Base-by-base conservation (phyloP, 2,888 invertebrate species). In the Drosophila peninsularis region DNA sequence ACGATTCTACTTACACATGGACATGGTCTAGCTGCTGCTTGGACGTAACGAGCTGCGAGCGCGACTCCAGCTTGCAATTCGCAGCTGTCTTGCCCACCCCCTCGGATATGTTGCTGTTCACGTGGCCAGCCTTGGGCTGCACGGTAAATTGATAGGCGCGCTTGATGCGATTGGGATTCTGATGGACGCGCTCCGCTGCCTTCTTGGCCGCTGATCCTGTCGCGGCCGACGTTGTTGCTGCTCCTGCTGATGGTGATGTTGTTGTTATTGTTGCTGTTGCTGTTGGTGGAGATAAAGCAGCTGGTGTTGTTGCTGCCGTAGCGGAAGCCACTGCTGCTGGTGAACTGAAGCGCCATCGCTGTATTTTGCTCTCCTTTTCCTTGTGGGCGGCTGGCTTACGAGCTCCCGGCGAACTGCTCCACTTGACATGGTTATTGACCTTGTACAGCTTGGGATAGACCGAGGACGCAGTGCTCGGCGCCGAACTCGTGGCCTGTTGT, bases 381-480 rank as follows among this genome's bases (percentile, higher is more conserved):
- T 62, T 69, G 64, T 21, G 45, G 4, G 11, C n/a, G n/a, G n/a
- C 14, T 4, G 39, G 3, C 24, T 61, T 71, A 37, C 41, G 56
- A 2, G 2, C 14, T 1, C 9, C 14, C 2, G 30, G 14, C 13
- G 30, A 17, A 1, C n/a, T 54, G 34, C 11, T 50, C 41, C 32
- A 64, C n/a, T 72, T 82, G 17, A 41, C 32, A 24, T 56, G 57
- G 17, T 49, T 54, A 14, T 52, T 54, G 1, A 65, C 17, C 49
- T 85, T 82, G 58, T 58, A 61, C 10, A 67, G 42, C 1, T 80
- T 62, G 3, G 76, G 63, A 44, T 67, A 73, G 7, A 32, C 21
- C 0, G 67, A n/a, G 4, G 66, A 21, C n/a, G 56, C 6, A 42
- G 56, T 71, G 10, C 53, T 27, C 1, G 39, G 17, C 9, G 54